A percentile compares a stretch with the other conserved stretches of the same genome.
Evolutionary conservation across 2,797 vertebrate species (phyloP).

Genomic region (Eurystomus glaucurus): DNA sequence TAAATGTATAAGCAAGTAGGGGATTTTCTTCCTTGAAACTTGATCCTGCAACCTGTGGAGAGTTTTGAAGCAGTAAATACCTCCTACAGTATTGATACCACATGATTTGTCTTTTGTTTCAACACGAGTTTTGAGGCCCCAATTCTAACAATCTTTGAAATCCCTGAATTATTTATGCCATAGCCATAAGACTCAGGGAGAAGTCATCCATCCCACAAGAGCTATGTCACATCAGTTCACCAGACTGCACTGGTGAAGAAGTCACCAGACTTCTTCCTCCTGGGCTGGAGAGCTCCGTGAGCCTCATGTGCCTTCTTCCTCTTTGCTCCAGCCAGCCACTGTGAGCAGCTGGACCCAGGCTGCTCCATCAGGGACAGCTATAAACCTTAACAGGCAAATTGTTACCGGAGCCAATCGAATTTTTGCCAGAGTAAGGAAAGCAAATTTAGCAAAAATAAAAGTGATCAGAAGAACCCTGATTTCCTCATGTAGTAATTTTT

Average conservation of each 20-base stretch:
- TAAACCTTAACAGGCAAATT: not conserved
- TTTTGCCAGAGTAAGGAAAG: not conserved
- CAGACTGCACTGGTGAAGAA: accelerated
- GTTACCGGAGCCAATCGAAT: not conserved
- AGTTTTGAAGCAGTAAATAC: not conserved
- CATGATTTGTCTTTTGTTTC: not conserved
- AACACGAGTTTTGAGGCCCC: accelerated
- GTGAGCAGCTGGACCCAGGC: not conserved
- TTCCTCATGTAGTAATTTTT: not conserved
- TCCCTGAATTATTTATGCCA: not conserved
- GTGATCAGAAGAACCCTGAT: not conserved
- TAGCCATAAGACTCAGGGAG: not conserved
- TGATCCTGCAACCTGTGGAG: not conserved
- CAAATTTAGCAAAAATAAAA: not conserved
- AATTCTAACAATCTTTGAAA: not conserved
- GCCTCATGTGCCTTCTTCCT: accelerated
- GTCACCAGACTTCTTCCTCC: not conserved
- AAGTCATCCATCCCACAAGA: not conserved
- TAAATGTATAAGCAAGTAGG: not conserved
- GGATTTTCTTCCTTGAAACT: not conserved
- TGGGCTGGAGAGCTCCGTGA: not conserved
- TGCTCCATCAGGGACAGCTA: not conserved
- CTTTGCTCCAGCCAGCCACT: not conserved
- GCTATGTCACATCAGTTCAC: not conserved
- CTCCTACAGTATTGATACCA: not conserved